Evolutionary conservation across 2,888 invertebrate species (phyloP), one percentile per base, ranked within the genome.

Genomic region (Rotaria socialis): DNA sequence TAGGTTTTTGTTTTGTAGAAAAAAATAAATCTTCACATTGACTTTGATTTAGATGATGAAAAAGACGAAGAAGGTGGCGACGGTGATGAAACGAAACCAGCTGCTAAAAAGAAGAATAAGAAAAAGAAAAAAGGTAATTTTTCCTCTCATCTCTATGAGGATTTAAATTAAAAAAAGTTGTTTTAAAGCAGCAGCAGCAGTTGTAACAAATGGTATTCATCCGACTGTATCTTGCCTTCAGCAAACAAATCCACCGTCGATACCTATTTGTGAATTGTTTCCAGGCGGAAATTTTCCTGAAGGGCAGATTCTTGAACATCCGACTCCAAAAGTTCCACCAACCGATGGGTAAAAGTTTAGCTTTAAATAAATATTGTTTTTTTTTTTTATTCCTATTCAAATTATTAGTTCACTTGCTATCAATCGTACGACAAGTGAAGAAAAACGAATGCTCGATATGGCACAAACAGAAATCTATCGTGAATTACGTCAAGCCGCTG

Each of bases 401-500:
- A 55, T 75, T 19, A 22, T 22, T 47, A 86, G 56, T 24, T 16
- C 85, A 41, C 55, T 85, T 16, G 67, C 96, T 5, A 95, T 94
- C 89, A 94, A 96, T 89, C 93, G 97, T 75, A 95, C 95, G 89
- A 91, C 90, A 16, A 90, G 89, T 88, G 92, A 92, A 88, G 97
- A 97, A 89, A 93, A 93, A 89, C 93, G 94, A 88, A 95, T 96
- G 7, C 91, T 97, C 50, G 98, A 99, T 90, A 93, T 94, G 89
- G 94, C 96, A 92, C 95, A 96, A 88, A 94, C 94, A 89, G 96
- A 97, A 89, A 94, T 96, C 89, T 98, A 97, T 90, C 95, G 95
- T 89, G 96, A 97, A 91, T 94, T 97, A 86, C 93, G 99, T 87
- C 94, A 95, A 89, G 98, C 98, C 41, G 98, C 99, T 19, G 99